phyloP scores from a whole-genome alignment of 1,140 invertebrate genomes.

The Brachionus rotundiformis region DNA sequence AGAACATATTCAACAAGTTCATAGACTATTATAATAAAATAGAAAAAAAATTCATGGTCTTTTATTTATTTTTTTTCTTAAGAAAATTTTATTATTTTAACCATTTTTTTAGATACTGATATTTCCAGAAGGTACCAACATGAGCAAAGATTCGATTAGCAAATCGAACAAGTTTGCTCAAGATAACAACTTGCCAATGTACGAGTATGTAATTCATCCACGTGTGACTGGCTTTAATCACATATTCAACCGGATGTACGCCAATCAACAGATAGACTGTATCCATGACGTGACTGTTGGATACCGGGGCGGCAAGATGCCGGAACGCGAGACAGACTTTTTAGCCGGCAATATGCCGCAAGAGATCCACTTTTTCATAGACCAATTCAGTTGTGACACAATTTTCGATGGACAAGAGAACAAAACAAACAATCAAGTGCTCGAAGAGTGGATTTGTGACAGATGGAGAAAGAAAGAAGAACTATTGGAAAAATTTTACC shows the following conservation, averaged over 20 bases:
- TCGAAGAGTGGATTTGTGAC: conserved; percentile 31
- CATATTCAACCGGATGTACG: conserved; percentile 69
- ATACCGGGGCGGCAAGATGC: conserved; percentile 29
- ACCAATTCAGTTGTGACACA: conserved; percentile 14
- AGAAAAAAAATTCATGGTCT: conserved; percentile 63
- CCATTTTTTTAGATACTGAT: conserved; percentile 73
- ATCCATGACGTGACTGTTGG: conserved; percentile 46
- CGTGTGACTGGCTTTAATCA: conserved; percentile 80
- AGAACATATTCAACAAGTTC: conserved; percentile 70
- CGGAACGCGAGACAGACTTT: conserved; percentile 21
- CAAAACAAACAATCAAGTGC: neutral
- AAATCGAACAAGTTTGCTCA: conserved; percentile 75
- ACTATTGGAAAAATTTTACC: conserved; percentile 37
- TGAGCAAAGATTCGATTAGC: conserved; percentile 72
- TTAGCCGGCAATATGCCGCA: conserved; percentile 27
- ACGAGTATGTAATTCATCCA: conserved; percentile 78
- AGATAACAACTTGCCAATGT: conserved; percentile 71
- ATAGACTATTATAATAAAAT: conserved; percentile 74
- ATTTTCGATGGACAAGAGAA: neutral
- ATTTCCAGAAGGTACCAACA: conserved; percentile 85
- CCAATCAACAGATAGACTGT: conserved; percentile 63
- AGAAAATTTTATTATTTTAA: conserved; percentile 52
- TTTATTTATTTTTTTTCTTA: neutral
- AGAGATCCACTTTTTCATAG: conserved; percentile 37
- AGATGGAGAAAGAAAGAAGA: conserved; percentile 40